Evolutionary conservation across 2,888 invertebrate species (phyloP), one percentile per base, ranked within the genome.

Genomic region (Encarsia formosa): DNA sequence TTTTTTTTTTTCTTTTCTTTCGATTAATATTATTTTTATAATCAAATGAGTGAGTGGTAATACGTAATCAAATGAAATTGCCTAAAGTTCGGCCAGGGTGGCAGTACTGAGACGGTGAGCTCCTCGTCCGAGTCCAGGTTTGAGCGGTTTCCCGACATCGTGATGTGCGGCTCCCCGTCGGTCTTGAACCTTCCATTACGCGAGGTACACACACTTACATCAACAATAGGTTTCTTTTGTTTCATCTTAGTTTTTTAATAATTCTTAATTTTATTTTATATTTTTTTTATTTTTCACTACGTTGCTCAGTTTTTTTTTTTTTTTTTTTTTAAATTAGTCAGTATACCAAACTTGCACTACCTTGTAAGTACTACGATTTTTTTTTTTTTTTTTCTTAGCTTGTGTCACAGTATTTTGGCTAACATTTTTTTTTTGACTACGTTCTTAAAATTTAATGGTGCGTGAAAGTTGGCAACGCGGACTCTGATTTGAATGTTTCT

Each of bases 71-170:
- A 73, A 72, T 70, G 71, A 74, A 74, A 73, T 74, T 74, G 73
- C 73, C 73, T 74, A 74, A 73, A 74, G 69, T 70, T 74, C 61
- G 73, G 73, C 73, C 73, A 74, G 58, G 73, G 74, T 59, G 74
- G 74, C 63, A 74, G 72, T 64, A 73, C 74, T 69, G 70, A 73
- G 67, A 73, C 73, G 67, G 70, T 71, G 69, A 73, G 71, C 65
- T 74, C 74, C 67, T 74, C 74, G 63, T 73, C 72, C 61, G 73
- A 73, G 66, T 73, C 74, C 70, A 70, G 73, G 55, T 65, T 63
- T 50, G 67, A 67, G 61, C 69, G 70, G 65, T 44, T 49, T 47
- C 52, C 49, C 41, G 61, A 67, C 65, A 71, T 63, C 64, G 63
- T 64, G 65, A 70, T 68, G 60, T 73, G 72, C 54, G 68, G 62